Evolutionary conservation across 2,113 vertebrate genomes (phyloP), one percentile per base, ranked within the genome.

Genomic region (Nibea coibor): DNA sequence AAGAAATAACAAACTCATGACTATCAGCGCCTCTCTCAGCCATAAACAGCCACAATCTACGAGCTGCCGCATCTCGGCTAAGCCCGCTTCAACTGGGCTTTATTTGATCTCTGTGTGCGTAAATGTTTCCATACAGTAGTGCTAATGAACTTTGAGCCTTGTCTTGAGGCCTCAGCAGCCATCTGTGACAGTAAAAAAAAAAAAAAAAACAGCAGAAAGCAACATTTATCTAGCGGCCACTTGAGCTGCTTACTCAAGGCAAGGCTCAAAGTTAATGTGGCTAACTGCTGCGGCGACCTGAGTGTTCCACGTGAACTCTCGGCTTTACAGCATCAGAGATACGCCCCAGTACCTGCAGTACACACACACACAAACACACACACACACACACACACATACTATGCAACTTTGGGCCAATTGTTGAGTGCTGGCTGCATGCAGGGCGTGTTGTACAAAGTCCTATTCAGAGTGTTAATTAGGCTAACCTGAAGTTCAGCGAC

Each of bases 111-210:
- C 48, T 4, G 8, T 73, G 16, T 50, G 70, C 42, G 59, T n/a
- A 1, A 14, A 20, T 80, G 72, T 78, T 65, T 80, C 57, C 59
- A 50, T 82, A 81, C 66, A 72, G 80, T 79, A 47, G 82, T 63
- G 73, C 81, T 61, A 63, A 67, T 93, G 92, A 91, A 92, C 94
- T 93, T 92, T 94, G 92, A 91, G 68, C 89, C 84, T 51, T 10
- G 53, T 88, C 79, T 75, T 56, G 68, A 79, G 61, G 64, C 82
- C 74, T 82, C 58, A n/a, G 77, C 64, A 64, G 75, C 50, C 67
- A 57, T 71, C 75, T 83, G 84, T 39, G 72, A 85, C 75, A 67
- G 82, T 87, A 75, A 70, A 78, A 89, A 78, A 6, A 35, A 35
- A 35, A 35, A 31, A 31, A 28, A 28, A 28, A 4, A 3, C 31